Evolutionary conservation across 35 echinoderm and acorn worm genomes (phyloP).

Genomic region (Lytechinus pictus): DNA sequence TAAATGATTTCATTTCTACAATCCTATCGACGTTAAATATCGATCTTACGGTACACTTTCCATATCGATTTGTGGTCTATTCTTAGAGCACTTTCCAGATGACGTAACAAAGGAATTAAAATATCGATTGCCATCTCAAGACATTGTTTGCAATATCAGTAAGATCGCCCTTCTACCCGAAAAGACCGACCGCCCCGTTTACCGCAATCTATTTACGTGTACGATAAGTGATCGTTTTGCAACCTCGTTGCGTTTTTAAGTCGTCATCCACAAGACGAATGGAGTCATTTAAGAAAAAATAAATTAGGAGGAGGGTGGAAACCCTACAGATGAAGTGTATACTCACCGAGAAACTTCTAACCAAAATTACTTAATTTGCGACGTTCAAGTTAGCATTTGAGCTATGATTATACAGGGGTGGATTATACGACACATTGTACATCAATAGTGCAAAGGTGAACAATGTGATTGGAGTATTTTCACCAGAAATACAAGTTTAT

Average conservation of each 20-base stretch:
- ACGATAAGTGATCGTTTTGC: background rate
- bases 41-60: background rate
- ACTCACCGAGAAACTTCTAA: too few species aligned
- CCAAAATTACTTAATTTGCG: too few species aligned
- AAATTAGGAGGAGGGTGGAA: background rate
- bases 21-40: background rate
- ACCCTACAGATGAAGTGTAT: too few species aligned
- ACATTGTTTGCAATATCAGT: background rate
- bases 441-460: too few species aligned
- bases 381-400: too few species aligned
- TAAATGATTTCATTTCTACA: too few species aligned
- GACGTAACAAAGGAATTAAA: background rate
- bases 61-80: background rate
- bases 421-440: too few species aligned
- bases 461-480: too few species aligned
- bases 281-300: background rate
- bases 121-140: background rate
- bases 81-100: background rate
- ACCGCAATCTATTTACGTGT: background rate
- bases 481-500: too few species aligned
- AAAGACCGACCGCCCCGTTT: background rate
- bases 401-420: too few species aligned
- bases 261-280: background rate
- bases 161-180: background rate
- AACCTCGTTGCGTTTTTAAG: background rate